Conservation (phyloP, 2,113 vertebrate genomes). For the Tauraco erythrolophus region DNA sequence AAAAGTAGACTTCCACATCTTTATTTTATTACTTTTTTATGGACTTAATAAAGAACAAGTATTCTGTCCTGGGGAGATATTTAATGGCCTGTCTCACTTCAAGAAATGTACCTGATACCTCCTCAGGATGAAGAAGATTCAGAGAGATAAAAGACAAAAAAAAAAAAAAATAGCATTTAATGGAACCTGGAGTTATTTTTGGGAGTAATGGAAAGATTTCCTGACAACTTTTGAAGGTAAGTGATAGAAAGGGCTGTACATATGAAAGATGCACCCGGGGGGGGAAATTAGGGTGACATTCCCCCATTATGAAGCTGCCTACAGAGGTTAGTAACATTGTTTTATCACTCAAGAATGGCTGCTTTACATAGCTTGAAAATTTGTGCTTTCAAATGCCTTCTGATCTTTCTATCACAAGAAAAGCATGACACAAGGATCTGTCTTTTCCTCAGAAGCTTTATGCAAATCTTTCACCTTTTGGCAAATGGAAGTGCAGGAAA, state of each 20-base stretch:
- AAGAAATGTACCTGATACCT: conserved; percentile 1
- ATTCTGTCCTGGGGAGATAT: conserved; percentile 37
- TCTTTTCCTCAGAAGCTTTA: neutral
- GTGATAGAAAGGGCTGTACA: neutral
- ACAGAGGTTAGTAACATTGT: neutral
- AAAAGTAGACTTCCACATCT: conserved; percentile 27
- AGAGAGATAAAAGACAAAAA: neutral
- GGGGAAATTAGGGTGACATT: neutral
- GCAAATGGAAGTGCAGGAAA: neutral
- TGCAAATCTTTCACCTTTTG: neutral
- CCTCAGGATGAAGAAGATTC: conserved; percentile 32
- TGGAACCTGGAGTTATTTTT: neutral
- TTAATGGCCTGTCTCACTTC: conserved; percentile 36
- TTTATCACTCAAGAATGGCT: neutral
- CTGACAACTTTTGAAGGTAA: conserved; percentile 21
- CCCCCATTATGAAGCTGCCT: neutral
- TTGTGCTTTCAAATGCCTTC: neutral
- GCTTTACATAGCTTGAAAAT: neutral
- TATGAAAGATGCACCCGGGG: neutral
- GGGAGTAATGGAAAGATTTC: neutral
- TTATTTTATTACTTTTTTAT: conserved; percentile 51
- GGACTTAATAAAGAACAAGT: conserved; percentile 52
- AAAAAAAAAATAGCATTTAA: neutral
- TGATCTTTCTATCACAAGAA: neutral
- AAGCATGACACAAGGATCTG: neutral